Percentiles rank a stretch among this genome's conserved stretches.
These are phyloP conservation scores for Byasa hedistus DNA, from an alignment of 2,888 invertebrate species.

Conservation along the genomic window DNA sequence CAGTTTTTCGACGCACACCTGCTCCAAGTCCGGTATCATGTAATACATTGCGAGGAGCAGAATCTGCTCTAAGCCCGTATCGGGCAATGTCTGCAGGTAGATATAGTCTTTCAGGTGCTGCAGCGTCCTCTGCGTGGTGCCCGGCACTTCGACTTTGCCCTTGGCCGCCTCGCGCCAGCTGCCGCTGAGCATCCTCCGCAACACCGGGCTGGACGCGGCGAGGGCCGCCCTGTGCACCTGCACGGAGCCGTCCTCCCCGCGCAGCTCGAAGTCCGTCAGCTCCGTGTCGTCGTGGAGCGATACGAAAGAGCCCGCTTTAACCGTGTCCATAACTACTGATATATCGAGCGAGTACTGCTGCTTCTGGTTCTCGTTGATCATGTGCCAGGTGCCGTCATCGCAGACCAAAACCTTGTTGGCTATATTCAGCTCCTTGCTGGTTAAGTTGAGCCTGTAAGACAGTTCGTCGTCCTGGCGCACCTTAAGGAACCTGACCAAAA, in stretches of 20 bases:
- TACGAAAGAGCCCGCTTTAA: conserved; percentile 39
- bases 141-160: conserved; percentile 47
- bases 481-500: conserved; percentile 47
- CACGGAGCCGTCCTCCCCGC: conserved; percentile 51
- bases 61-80: conserved; percentile 46
- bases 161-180: conserved; percentile 51
- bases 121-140: conserved; percentile 45
- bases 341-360: conserved; percentile 47
- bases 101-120: conserved; percentile 52
- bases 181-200: conserved; percentile 49
- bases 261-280: conserved; percentile 53
- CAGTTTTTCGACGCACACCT: conserved; percentile 49
- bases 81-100: conserved; percentile 48
- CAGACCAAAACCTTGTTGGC: conserved; percentile 42
- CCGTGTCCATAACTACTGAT: conserved; percentile 40
- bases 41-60: conserved; percentile 50
- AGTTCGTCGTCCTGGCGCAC: conserved; percentile 40
- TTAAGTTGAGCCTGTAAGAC: conserved; percentile 43
- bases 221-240: conserved; percentile 49
- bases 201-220: conserved; percentile 52
- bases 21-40: conserved; percentile 54
- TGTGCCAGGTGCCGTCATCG: conserved; percentile 52
- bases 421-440: conserved; percentile 43
- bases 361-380: conserved; percentile 44
- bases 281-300: conserved; percentile 48